Evolutionary conservation across 2,113 vertebrate genomes (phyloP).

Genomic region (Anser cygnoides): DNA sequence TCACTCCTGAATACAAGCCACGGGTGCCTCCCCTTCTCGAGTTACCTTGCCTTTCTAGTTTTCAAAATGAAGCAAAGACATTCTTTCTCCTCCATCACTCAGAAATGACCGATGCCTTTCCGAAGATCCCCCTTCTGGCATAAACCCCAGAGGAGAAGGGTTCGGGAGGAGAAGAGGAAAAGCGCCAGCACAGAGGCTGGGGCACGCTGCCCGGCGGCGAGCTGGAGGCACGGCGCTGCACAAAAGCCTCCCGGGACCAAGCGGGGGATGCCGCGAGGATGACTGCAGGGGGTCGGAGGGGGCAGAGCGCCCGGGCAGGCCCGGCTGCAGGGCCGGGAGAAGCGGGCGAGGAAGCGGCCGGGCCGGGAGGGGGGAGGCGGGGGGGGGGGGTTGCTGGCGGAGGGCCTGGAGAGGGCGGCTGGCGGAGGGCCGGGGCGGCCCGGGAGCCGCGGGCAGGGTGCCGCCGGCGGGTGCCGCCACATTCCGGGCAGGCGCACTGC

Average conservation of each 20-base stretch:
- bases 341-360: no score
- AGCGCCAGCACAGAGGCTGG: background rate
- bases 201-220: background rate
- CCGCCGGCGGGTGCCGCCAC: background rate
- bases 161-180: accelerated
- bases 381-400: no score
- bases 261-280: background rate
- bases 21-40: background rate
- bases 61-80: background rate
- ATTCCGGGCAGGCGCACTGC: slow-evolving; percentile 22
- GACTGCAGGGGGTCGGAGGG: background rate
- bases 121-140: background rate
- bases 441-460: background rate
- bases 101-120: background rate
- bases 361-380: no score
- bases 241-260: no score
- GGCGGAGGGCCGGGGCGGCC: no score
- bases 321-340: background rate
- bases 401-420: no score
- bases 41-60: background rate
- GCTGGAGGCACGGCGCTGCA: background rate
- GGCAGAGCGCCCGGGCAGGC: background rate
- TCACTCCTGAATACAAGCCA: background rate
- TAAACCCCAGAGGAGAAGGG: background rate
- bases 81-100: background rate